phyloP scores from a whole-genome alignment of 1,140 invertebrate species.

The Plectrocnemia conspersa region DNA sequence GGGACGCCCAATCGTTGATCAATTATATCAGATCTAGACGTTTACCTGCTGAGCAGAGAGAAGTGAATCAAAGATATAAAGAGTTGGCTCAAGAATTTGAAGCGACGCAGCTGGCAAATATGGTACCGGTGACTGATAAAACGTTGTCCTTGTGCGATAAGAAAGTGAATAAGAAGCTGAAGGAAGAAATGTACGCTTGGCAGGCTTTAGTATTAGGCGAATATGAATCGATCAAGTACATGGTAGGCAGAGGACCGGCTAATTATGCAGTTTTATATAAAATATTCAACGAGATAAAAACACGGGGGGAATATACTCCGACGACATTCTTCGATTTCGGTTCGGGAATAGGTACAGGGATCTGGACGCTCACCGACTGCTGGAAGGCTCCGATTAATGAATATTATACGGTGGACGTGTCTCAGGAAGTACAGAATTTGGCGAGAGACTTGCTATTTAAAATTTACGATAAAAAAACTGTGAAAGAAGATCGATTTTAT shows the following conservation, averaged over 20 bases:
- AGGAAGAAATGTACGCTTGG: constrained; percentile 63
- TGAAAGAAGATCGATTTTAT: constrained; percentile 58
- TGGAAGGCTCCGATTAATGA: constrained; percentile 72
- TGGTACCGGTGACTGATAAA: no score
- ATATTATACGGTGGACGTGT: constrained; percentile 78
- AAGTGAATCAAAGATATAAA: constrained; percentile 45
- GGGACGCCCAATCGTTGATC: constrained; percentile 52
- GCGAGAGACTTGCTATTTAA: constrained; percentile 64
- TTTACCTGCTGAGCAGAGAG: constrained; percentile 56
- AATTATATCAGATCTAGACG: constrained; percentile 58
- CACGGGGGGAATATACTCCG: constrained; percentile 66
- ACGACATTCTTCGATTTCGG: constrained; percentile 83
- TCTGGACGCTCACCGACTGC: constrained; percentile 70
- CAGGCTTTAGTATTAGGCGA: constrained; percentile 63
- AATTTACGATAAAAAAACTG: constrained; percentile 56
- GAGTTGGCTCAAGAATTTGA: constrained; percentile 36
- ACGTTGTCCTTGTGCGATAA: no score
- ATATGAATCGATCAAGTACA: constrained; percentile 62
- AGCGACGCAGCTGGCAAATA: no score
- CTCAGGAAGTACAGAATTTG: constrained; percentile 73
- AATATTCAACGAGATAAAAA: constrained; percentile 71
- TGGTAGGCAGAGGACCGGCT: constrained; percentile 60
- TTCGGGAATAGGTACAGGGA: constrained; percentile 78
- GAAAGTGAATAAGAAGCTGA: constrained; percentile 41
- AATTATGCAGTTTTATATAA: constrained; percentile 70